These are phyloP conservation scores for Cherax quadricarinatus DNA, from an alignment of 1,140 invertebrate genomes.

Conservation along the genomic window DNA sequence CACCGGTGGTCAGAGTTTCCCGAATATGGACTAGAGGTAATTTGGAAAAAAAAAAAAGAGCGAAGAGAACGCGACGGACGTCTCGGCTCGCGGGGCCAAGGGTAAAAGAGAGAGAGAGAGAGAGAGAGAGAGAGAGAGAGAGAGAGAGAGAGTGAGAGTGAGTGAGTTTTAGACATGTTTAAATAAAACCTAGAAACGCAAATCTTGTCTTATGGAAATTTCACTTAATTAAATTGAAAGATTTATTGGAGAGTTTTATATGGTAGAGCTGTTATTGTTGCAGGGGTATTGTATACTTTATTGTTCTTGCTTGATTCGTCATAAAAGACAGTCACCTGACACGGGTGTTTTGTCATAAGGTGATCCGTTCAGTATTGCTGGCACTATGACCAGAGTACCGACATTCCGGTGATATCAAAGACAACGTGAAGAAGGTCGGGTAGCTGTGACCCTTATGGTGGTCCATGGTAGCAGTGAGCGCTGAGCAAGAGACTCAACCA, in stretches of 20 bases:
- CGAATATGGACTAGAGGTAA: conserved; percentile 43
- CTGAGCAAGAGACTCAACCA: too few relatives aligned
- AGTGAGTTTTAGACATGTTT: neutral
- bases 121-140: neutral
- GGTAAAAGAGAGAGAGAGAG: neutral
- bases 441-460: too few relatives aligned
- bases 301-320: neutral
- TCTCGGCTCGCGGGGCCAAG: neutral
- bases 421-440: too few relatives aligned
- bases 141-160: neutral
- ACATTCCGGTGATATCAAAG: too few relatives aligned
- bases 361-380: too few relatives aligned
- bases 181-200: too few relatives aligned
- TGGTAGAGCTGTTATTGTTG: neutral
- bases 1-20: conserved; percentile 27
- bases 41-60: conserved; percentile 15
- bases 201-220: neutral
- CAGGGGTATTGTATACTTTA: neutral
- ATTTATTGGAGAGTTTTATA: neutral
- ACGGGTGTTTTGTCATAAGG: too few relatives aligned
- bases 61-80: neutral
- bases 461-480: too few relatives aligned
- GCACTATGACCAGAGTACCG: too few relatives aligned
- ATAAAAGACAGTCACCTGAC: neutral
- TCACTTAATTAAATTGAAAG: neutral